Evolutionary conservation across 2,113 vertebrate species (phyloP), one percentile per base, ranked within the genome.

Genomic region (Xerus inauris): DNA sequence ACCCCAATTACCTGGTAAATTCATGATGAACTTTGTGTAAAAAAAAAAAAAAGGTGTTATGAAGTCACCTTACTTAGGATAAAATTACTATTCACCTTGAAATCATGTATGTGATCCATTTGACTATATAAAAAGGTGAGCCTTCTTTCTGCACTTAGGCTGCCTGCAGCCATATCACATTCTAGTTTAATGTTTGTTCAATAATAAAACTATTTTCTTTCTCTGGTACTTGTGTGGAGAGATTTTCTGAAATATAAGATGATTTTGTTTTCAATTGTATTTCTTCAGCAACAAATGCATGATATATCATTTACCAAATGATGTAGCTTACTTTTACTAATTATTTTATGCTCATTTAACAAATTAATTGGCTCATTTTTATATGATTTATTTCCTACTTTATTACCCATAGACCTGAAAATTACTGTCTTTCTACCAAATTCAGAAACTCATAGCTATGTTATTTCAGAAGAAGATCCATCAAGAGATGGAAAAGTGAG

Each of bases 251-350:
- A 19, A 35, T 47, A 24, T 51, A n/a, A 28, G 59, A 9, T 64
- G 32, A 86, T 83, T 90, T 96, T 90, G 30, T 72, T 94, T 69
- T 65, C 22, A 57, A 38, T 71, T 65, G 8, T 51, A 84, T 49
- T 38, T 83, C 22, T 24, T 45, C 54, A 79, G 65, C 10, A 91
- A 72, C 13, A 8, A 26, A 57, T 57, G 22, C 38, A 45, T 40
- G n/a, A 45, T 73, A 51, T 65, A 79, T 67, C 38, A 69, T 45
- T 45, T 71, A 45, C 16, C 11, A 89, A n/a, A 59, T 75, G 79
- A 22, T 38, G 47, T 80, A 22, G 0, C 22, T 72, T 89, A 88
- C 81, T 86, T 69, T 69, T 32, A 71, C 38, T 71, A 59, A 62
- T 30, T 57, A 40, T 22, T 91, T n/a, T 42, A 26, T 76, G 12